Evolutionary conservation across 2,797 vertebrate genomes (phyloP).

Genomic region (Melanotaenia boesemani): DNA sequence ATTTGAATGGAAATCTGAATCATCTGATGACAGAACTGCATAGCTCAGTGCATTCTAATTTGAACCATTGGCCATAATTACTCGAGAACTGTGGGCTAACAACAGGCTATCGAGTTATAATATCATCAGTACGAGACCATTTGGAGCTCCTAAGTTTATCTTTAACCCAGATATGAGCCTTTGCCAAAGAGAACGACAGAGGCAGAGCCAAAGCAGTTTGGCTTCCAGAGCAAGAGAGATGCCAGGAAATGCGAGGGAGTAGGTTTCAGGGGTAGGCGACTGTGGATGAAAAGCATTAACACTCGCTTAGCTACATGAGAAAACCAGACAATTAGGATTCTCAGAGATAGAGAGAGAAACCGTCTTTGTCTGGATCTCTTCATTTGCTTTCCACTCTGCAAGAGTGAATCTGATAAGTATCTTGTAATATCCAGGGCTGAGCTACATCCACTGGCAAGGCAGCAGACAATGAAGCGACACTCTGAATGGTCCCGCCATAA

Average conservation of each 20-base stretch:
- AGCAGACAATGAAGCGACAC: conserved; percentile 78
- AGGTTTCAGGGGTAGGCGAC: conserved; percentile 40
- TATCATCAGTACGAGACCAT: conserved; percentile 1
- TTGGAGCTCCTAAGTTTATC: conserved; percentile 23
- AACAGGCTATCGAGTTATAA: conserved; percentile 33
- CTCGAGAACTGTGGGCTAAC: conserved; percentile 10
- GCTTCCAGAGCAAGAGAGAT: conserved; percentile 17
- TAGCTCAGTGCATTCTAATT: neutral
- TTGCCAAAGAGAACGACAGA: conserved; percentile 42
- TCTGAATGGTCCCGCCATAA: conserved; percentile 81
- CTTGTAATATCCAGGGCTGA: conserved; percentile 82
- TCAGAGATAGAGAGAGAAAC: conserved; percentile 77
- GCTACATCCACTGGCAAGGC: conserved; percentile 78
- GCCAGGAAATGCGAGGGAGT: conserved; percentile 40
- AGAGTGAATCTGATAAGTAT: conserved; percentile 77
- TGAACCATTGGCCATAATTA: conserved; percentile 6
- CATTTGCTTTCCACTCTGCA: conserved; percentile 64
- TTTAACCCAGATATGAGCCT: conserved; percentile 29
- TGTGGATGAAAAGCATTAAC: conserved; percentile 52
- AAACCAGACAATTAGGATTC: conserved; percentile 77
- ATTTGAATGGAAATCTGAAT: conserved; percentile 3
- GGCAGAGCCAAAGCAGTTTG: conserved; percentile 53
- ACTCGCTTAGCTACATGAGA: conserved; percentile 74
- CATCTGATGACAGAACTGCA: neutral
- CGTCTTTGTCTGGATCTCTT: conserved; percentile 72